phyloP scores from a whole-genome alignment of 2,113 vertebrate genomes.

The Psophia crepitans region DNA sequence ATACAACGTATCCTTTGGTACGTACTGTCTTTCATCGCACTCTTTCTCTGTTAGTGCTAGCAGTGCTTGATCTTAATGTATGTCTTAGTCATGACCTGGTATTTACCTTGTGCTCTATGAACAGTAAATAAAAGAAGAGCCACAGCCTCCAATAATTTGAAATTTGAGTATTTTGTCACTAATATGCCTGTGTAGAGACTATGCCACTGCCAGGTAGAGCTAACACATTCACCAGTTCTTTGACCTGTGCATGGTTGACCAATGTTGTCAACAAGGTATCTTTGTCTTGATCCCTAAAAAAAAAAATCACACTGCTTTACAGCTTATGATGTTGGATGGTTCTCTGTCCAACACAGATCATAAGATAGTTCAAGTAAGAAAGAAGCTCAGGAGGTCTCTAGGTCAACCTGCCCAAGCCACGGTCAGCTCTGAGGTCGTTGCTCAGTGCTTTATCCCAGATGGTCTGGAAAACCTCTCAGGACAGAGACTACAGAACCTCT shows the following conservation, averaged over 20 bases:
- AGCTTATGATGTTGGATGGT: background rate
- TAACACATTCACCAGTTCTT: accelerated
- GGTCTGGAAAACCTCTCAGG: background rate
- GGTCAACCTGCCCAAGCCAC: background rate
- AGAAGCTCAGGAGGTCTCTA: background rate
- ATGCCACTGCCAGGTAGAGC: background rate
- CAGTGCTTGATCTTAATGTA: background rate
- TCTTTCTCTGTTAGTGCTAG: background rate
- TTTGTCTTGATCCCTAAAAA: background rate
- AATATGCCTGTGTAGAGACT: background rate
- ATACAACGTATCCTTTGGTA: constrained; percentile 86
- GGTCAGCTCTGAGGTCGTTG: background rate
- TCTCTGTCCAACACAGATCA: background rate
- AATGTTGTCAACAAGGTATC: background rate
- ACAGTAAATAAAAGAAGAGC: background rate
- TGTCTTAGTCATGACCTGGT: background rate
- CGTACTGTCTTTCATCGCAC: background rate
- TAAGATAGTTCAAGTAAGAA: background rate
- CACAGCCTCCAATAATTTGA: background rate
- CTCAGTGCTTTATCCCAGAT: background rate
- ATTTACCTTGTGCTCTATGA: background rate
- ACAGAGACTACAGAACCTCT: background rate
- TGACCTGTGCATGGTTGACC: background rate
- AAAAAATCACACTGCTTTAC: background rate
- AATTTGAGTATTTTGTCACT: background rate